Conservation (phyloP, 2,113 vertebrate genomes). For the Trichomycterus rosablanca region DNA sequence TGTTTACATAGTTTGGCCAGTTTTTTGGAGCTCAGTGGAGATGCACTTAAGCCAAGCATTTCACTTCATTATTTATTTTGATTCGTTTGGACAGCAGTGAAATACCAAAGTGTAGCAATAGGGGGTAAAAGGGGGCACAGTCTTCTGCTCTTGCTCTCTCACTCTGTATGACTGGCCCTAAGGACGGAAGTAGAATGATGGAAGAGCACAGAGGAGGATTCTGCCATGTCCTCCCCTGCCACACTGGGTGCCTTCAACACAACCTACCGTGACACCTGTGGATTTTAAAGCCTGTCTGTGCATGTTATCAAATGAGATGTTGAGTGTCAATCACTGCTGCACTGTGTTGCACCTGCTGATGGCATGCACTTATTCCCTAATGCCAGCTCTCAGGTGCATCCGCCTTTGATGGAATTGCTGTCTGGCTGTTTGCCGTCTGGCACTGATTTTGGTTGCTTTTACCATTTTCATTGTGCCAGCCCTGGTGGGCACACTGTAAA, state of each 20-base stretch:
- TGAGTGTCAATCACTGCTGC: conserved; percentile 9
- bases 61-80: conserved; percentile 57
- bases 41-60: conserved; percentile 57
- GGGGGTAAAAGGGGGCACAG: conserved; percentile 7
- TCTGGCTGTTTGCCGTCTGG: not conserved
- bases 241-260: not conserved
- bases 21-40: conserved; percentile 60
- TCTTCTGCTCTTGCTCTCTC: no score
- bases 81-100: conserved; percentile 59
- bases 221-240: no score
- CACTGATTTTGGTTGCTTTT: not conserved
- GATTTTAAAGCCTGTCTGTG: not conserved
- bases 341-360: conserved; percentile 6
- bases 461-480: no score
- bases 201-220: no score
- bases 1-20: conserved; percentile 63
- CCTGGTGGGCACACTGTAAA: no score
- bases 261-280: conserved; percentile 4
- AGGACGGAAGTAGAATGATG: not conserved
- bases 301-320: not conserved
- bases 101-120: no score
- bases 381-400: conserved; percentile 7
- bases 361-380: conserved; percentile 6
- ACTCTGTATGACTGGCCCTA: not conserved
- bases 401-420: not conserved